Evolutionary conservation across 2,888 invertebrate genomes (phyloP).

Genomic region (Perithous albicinctus): DNA sequence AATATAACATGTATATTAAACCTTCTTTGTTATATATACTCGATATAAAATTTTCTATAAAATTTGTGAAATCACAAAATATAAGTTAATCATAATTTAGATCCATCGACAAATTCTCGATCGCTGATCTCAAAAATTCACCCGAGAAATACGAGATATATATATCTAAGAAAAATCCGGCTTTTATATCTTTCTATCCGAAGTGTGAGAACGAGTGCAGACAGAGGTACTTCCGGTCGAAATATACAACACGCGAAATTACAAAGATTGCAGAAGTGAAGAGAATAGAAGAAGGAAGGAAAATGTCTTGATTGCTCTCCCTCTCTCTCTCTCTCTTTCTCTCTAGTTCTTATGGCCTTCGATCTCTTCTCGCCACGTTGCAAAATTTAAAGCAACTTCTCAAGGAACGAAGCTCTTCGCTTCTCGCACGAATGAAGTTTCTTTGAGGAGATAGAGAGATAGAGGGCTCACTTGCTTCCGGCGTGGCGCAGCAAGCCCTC

Average conservation of each 20-base stretch:
- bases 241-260: slow-evolving; percentile 1
- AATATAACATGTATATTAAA: too few species aligned
- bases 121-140: too few species aligned
- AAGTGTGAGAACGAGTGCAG: background rate
- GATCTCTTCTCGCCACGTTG: slow-evolving; percentile 50
- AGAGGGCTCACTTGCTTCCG: slow-evolving; percentile 47
- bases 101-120: too few species aligned
- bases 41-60: too few species aligned
- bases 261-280: slow-evolving; percentile 11
- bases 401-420: slow-evolving; percentile 31
- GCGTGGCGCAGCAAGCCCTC: slow-evolving; percentile 23
- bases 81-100: too few species aligned
- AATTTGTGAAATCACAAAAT: too few species aligned
- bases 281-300: background rate
- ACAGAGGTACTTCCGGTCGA: slow-evolving; percentile 17
- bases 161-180: too few species aligned
- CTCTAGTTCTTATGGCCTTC: too few species aligned
- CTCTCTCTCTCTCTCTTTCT: background rate
- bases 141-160: too few species aligned
- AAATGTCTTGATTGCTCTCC: background rate
- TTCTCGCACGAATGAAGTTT: slow-evolving; percentile 56
- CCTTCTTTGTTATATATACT: too few species aligned
- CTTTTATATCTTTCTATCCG: slow-evolving; percentile 16
- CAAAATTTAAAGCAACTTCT: slow-evolving; percentile 54
- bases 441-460: slow-evolving; percentile 36